Conservation (phyloP, 2,113 vertebrate genomes). For the Saguinus midas region DNA sequence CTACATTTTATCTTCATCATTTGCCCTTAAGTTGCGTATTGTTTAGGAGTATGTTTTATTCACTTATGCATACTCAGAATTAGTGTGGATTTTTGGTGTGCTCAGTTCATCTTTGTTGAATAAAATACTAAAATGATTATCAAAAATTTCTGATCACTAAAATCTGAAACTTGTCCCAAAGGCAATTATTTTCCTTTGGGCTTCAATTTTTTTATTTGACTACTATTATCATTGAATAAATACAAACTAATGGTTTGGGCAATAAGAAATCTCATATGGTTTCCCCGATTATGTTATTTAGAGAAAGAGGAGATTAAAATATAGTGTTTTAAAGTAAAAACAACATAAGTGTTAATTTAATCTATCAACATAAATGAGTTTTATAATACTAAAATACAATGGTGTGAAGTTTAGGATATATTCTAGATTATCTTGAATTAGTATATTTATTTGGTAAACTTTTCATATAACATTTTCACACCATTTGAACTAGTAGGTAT, state of each 20-base stretch:
- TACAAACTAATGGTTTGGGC: background rate
- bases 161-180: slow-evolving; percentile 17
- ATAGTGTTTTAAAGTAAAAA: background rate
- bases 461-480: background rate
- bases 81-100: background rate
- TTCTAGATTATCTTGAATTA: background rate
- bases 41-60: background rate
- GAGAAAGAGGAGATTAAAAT: background rate
- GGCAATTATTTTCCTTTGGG: background rate
- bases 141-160: background rate
- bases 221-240: background rate
- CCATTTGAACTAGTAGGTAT: background rate
- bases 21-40: background rate
- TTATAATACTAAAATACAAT: background rate
- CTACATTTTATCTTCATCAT: background rate
- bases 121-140: slow-evolving; percentile 34
- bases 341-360: background rate
- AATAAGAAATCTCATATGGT: background rate
- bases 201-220: background rate
- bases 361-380: background rate
- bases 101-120: slow-evolving; percentile 2
- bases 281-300: background rate
- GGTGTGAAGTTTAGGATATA: background rate
- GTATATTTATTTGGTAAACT: background rate
- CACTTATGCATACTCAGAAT: background rate